Evolutionary conservation across 2,113 vertebrate species (phyloP), one percentile per base, ranked within the genome.

Genomic region (Phoenicopterus ruber): DNA sequence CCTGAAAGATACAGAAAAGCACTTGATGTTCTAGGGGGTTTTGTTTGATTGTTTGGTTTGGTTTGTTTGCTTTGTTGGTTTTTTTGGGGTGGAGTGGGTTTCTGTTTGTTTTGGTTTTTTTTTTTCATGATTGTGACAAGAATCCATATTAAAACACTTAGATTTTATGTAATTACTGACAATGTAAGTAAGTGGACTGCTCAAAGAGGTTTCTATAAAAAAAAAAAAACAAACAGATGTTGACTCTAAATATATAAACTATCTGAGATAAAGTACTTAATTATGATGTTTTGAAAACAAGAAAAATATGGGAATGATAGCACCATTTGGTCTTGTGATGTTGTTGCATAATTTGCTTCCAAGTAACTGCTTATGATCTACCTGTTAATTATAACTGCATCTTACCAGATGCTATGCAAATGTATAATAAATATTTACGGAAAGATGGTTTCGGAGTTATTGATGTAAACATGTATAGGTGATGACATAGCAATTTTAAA

Each of bases 1-100:
- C 34, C 38, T 65, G 17, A 76, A 71, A 90, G 9, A 52, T 55
- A 72, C 18, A 40, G 24, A 71, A 42, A 54, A 55, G 3, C 13
- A 19, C 16, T 54, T 72, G 3, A 17, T 34, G 22, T 47, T 46
- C 20, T 74, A 4, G 3, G 2, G 5, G 3, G 1, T 0, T 18
- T 61, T 52, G 2, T 2, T 52, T 24, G 6, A 0, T 55, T 62
- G 17, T 1, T 34, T 71, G 10, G 42, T 42, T 42, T 42, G 42
- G 42, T 42, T 42, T 50, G 4, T 73, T 55, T 65, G 4, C 4
- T 54, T 87, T 67, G 19, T 69, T 76, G 8, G 10, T n/a, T 38
- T 1, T 21, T 71, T 55, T 4, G 3, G 20, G 5, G 9, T 20
- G 6, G 13, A 2, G 10, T 28, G 31, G 18, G 3, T 0, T 22